Evolutionary conservation across 2,888 invertebrate species (phyloP).

Genomic region (Eretmocerus hayati): DNA sequence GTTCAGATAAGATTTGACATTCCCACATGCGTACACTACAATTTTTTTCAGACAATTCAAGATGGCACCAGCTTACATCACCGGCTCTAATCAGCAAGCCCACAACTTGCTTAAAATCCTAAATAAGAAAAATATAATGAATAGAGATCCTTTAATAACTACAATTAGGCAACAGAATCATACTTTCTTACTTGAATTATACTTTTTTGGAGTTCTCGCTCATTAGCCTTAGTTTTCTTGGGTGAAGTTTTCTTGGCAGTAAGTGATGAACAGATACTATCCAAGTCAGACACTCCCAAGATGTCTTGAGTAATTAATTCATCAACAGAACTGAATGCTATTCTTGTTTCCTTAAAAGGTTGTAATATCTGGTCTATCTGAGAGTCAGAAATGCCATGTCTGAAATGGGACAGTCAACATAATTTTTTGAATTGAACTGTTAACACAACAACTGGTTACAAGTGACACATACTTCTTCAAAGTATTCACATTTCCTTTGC

Average conservation of each 20-base stretch:
- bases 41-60: constrained; percentile 10
- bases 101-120: constrained; percentile 8
- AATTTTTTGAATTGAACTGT: background rate
- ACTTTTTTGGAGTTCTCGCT: background rate
- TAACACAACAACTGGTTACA: background rate
- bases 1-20: constrained; percentile 1
- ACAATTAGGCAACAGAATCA: background rate
- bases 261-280: constrained; percentile 5
- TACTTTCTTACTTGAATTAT: constrained; percentile 1
- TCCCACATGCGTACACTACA: constrained; percentile 14
- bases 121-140: background rate
- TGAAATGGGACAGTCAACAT: background rate
- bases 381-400: constrained; percentile 4
- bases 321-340: background rate
- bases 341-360: background rate
- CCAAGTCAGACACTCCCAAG: constrained; percentile 1
- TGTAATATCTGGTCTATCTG: constrained; percentile 5
- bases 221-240: background rate
- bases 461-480: constrained; percentile 12
- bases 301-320: constrained; percentile 1
- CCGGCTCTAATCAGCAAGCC: constrained; percentile 6
- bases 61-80: constrained; percentile 13
- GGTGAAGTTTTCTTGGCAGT: background rate
- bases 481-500: background rate
- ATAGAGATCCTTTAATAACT: background rate